Evolutionary conservation across 1,140 invertebrate genomes (phyloP), one percentile per base, ranked within the genome.

Genomic region (Euura lappo): DNA sequence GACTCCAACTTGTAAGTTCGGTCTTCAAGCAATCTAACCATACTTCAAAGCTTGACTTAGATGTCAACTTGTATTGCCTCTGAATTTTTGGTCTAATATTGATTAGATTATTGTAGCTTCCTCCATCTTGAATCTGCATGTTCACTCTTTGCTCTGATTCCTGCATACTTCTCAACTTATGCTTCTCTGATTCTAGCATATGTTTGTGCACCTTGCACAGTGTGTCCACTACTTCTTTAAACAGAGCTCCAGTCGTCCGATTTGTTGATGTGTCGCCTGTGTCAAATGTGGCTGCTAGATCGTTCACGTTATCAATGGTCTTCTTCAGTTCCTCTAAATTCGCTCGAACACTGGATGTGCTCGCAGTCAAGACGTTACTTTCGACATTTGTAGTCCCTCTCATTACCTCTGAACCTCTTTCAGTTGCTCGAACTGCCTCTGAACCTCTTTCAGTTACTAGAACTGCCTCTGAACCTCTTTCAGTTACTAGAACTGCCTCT

Each of bases 11-110:
- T 11, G 75, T 79, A 5, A 79, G 69, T 44, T 80, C 77, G 13
- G 80, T 78, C 68, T 75, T 79, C 2, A 81, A 69, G 65, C 75
- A 75, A 65, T 79, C 76, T 0, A 79, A 4, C 80, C 80, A 81
- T 11, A 79, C 71, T 65, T 79, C 75, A 46, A 74, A 79, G 65
- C 76, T 79, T 2, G 75, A 66, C 67, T 78, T 79, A 8, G 71
- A 70, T 28, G 75, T 76, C 47, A 78, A 44, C 43, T 75, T 80
- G 47, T 80, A 77, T 42, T 73, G 69, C 47, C 76, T 78, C 71
- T 77, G 70, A 71, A 80, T 75, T 72, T 74, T 76, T 43, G 73
- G 70, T 70, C 67, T 75, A 43, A 70, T 71, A 6, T 7, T 51
- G 47, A 6, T 51, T 2, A 51, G 11, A 6, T 51, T 68, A 10